Evolutionary conservation across 2,888 invertebrate species (phyloP).

Genomic region (Drosophila subsilvestris): DNA sequence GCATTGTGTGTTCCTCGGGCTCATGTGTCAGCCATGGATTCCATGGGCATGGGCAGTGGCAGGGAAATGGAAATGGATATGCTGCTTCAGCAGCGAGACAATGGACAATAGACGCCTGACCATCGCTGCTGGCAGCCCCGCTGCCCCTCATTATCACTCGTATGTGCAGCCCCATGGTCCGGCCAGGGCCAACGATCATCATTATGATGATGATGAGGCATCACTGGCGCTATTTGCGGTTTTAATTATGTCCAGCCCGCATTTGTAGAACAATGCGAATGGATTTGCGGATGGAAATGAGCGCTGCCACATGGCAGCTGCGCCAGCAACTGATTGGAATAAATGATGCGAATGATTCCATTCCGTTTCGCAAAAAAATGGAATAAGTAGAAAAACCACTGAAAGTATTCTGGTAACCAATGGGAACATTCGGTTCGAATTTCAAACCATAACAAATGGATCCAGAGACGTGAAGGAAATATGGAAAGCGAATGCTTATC

Average conservation of each 20-base stretch:
- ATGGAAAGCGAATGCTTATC: constrained; percentile 61
- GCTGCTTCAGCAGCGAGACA: constrained; percentile 32
- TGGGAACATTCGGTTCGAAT: constrained; percentile 2
- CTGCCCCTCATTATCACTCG: background rate
- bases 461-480: constrained; percentile 12
- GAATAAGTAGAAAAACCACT: background rate
- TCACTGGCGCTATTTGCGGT: constrained; percentile 37
- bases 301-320: constrained; percentile 1
- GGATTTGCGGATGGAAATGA: constrained; percentile 8
- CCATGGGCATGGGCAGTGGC: constrained; percentile 5
- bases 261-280: constrained; percentile 33
- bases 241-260: constrained; percentile 46
- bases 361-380: no score
- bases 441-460: constrained; percentile 31
- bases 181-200: constrained; percentile 32
- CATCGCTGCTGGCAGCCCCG: constrained; percentile 34
- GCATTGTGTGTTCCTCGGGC: constrained; percentile 32
- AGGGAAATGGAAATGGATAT: constrained; percentile 13
- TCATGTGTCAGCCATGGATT: constrained; percentile 41
- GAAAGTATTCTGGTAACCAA: constrained; percentile 12
- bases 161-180: background rate
- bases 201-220: constrained; percentile 6
- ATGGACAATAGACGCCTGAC: constrained; percentile 45
- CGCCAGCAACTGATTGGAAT: constrained; percentile 44
- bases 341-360: constrained; percentile 45